Evolutionary conservation across 2,888 invertebrate genomes (phyloP), one percentile per base, ranked within the genome.

Genomic region (Hypomecis punctinalis): DNA sequence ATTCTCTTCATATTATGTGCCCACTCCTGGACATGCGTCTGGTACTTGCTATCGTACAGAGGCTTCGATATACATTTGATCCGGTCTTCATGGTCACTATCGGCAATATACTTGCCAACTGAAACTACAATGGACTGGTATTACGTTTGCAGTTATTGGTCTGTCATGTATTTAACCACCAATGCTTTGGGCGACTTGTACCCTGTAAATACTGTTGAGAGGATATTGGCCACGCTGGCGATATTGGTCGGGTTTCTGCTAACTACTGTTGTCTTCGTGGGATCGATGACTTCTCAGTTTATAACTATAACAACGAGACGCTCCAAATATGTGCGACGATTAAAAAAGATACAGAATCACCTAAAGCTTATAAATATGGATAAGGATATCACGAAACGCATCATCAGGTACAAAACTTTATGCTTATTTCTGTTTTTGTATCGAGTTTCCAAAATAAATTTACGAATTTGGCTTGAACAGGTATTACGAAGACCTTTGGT

Each of bases 401-500:
- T 94, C 47, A 85, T 91, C 62, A 85, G 90, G 92, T 91, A 81
- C 69, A 57, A 47, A 47, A 48, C 13, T 48, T 53, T 62, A 60
- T 13, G 43, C 36, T 45, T 52, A 43, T 48, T 61, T 57, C 33
- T 10, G 40, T 40, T 57, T 65, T 52, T 57, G 35, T 9, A 46
- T 57, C 52, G 53, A 53, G 48, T 54, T 61, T 42, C 23, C 11
- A 13, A 53, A 49, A 53, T 58, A 49, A 61, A 46, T 54, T 62
- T 13, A 56, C 45, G 5, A 42, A 57, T 64, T 57, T 66, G 55
- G 40, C 56, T 66, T 65, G 43, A 23, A 6, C 53, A 92, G 92
- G 63, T 94, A 94, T 77, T 94, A 94, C 68, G 86, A 93, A 78
- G 90, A 92, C 71, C 82, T 94, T 7, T 94, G 94, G 94, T 88